Base-by-base conservation (phyloP, 2,113 vertebrate genomes). In the Muntiacus reevesi region DNA sequence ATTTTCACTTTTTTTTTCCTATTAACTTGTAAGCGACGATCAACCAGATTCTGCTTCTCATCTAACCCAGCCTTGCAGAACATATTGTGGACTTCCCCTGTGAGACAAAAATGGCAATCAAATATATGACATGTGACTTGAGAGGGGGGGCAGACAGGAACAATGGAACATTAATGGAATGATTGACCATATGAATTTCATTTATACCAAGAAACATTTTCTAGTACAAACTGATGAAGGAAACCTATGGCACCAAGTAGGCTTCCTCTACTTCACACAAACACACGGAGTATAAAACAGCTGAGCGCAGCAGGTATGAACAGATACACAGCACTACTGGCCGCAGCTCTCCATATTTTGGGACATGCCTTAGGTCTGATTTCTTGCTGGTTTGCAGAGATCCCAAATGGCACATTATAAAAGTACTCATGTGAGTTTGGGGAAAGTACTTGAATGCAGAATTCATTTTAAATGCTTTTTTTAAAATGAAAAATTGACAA, bases 11-110 rank as follows among this genome's bases (percentile, higher is more conserved):
- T 99, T 98, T 99, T 99, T 98, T 99, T 99, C 98, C 99, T 99
- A 98, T 99, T 99, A 36, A 99, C 99, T 99, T 99, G 99, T 43
- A 99, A 99, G 94, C 99, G 99, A 43, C 97, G 99, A 99, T 99
- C 99, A 97, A 99, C 99, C 96, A 99, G 97, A 98, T 99, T 99
- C 98, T 99, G 99, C 97, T 99, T 97, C 99, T 99, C 99, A n/a
- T 99, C 98, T 98, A 99, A 99, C 96, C 99, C 99, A 93, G 99
- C 99, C 59, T 98, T 98, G 92, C 89, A 99, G 99, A 99, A 99
- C 98, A 99, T 98, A 96, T 60, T 87, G 97, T 98, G 98, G 94
- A 99, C 96, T 96, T 99, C 99, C 78, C 99, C 99, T 99, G 93
- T 97, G 96, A 97, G 98, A 97, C 91, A 98, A 98, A 94, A 98